Conservation (phyloP, 2,797 vertebrate genomes). For the Ispidina picta region DNA sequence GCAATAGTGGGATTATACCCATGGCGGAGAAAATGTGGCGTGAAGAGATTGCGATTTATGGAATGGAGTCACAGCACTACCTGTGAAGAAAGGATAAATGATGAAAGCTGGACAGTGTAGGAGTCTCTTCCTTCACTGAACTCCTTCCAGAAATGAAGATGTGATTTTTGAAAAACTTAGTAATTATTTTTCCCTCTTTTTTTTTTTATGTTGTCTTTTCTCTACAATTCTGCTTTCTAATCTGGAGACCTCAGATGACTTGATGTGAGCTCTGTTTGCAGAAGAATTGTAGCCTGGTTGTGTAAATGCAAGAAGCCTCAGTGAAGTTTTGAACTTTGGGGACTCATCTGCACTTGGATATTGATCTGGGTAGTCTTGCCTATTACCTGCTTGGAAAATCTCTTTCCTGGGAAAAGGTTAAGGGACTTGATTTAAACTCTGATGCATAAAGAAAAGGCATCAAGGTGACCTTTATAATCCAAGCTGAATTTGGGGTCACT, state of each 20-base stretch:
- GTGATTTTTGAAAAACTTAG: background rate
- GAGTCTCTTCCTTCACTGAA: background rate
- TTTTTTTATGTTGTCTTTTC: background rate
- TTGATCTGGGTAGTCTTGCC: conserved; percentile 5
- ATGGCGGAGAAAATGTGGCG: rapidly evolving
- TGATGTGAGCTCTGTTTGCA: background rate
- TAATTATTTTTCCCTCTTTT: background rate
- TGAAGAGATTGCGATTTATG: background rate
- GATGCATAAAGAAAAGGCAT: conserved; percentile 47
- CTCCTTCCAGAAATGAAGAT: conserved; percentile 1
- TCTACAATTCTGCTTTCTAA: background rate
- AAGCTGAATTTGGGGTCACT: conserved; percentile 16
- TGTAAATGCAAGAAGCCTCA: background rate
- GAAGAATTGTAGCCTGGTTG: background rate
- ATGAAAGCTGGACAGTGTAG: background rate
- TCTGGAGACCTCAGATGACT: background rate
- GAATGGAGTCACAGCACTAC: background rate
- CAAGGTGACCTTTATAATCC: conserved; percentile 34
- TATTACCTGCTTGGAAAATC: conserved; percentile 14
- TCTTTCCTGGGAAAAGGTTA: conserved; percentile 32
- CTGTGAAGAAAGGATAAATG: background rate
- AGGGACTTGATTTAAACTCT: conserved; percentile 34
- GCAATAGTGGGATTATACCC: background rate
- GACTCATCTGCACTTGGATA: conserved; percentile 5
- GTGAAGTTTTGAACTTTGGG: conserved; percentile 5